These are phyloP conservation scores for Drosophila fuyamai DNA, from an alignment of 1,140 invertebrate species.

Conservation along the genomic window DNA sequence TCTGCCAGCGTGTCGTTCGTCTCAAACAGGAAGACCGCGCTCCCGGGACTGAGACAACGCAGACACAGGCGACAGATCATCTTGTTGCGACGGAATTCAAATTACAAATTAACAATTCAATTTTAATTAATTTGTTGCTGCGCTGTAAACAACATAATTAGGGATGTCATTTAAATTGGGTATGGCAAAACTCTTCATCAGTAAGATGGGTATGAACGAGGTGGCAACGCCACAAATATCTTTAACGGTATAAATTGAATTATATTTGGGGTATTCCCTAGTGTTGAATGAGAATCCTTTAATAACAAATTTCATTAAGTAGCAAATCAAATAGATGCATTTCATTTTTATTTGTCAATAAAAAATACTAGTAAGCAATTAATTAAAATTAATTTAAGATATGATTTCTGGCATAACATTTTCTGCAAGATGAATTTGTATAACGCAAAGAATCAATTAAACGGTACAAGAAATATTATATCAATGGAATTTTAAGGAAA, in stretches of 20 bases:
- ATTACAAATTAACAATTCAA: slow-evolving; percentile 6
- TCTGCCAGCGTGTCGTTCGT: slow-evolving; percentile 68
- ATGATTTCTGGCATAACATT: too few relatives aligned
- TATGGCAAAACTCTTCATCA: slow-evolving; percentile 8
- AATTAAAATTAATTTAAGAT: too few relatives aligned
- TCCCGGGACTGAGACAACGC: slow-evolving; percentile 63
- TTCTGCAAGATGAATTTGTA: too few relatives aligned
- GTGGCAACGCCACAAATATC: not conserved
- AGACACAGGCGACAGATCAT: slow-evolving; percentile 80
- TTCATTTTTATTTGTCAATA: not conserved
- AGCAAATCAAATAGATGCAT: too few relatives aligned
- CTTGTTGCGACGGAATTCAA: slow-evolving; percentile 87
- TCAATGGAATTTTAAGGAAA: too few relatives aligned
- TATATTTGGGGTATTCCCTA: not conserved
- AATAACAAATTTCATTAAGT: too few relatives aligned
- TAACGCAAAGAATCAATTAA: too few relatives aligned
- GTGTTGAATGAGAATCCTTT: not conserved
- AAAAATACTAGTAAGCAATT: too few relatives aligned
- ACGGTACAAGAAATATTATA: too few relatives aligned
- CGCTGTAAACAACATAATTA: slow-evolving; percentile 86
- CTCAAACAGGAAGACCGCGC: slow-evolving; percentile 70
- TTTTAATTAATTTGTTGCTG: slow-evolving; percentile 86
- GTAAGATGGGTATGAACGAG: not conserved
- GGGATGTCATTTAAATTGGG: slow-evolving; percentile 18
- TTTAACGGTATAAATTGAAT: too few relatives aligned